Evolutionary conservation across 2,797 vertebrate species (phyloP), one percentile per base, ranked within the genome.

Genomic region (Pithecia hirsuta): DNA sequence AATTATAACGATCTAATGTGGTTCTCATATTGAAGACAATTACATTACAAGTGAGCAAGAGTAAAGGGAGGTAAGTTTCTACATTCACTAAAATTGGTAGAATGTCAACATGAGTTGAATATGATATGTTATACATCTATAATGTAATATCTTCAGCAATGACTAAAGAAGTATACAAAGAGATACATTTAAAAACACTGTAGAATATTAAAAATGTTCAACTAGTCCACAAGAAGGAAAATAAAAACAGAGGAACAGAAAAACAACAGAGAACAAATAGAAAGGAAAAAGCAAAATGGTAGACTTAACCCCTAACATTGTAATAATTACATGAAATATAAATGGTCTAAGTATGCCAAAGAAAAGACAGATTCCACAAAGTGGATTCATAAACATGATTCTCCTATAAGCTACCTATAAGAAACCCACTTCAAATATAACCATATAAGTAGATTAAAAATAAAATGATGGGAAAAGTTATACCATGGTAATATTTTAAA

Each of bases 271-370:
- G 26, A 86, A 82, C 20, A 82, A 74, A 57, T 1, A 33, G 46
- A 22, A 81, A 91, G 41, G 22, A 55, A 48, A 26, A 72, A n/a
- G 4, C 12, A 61, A 95, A n/a, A 52, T n/a, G 44, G 6, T 20
- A 30, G 50, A 86, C 24, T 78, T 84, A n/a, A 59, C 24, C 24
- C 55, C 8, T 55, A 70, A 30, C 3, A 20, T 50, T 39, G 36
- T 11, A 64, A 44, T 70, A 72, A 93, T 93, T 93, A 74, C 55
- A 74, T 74, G 94, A 93, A 93, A 79, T 79, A 7, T 92, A 94
- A 79, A 52, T 82, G 33, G 48, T 61, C 48, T 55, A 91, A 83
- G 78, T 91, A 95, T 26, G 33, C 5, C 46, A 93, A 95, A 80
- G 74, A 86, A 82, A 87, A 57, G 52, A 87, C 28, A 76, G 2